Evolutionary conservation across 2,888 invertebrate species (phyloP).

Genomic region (Ethmia dodecea): DNA sequence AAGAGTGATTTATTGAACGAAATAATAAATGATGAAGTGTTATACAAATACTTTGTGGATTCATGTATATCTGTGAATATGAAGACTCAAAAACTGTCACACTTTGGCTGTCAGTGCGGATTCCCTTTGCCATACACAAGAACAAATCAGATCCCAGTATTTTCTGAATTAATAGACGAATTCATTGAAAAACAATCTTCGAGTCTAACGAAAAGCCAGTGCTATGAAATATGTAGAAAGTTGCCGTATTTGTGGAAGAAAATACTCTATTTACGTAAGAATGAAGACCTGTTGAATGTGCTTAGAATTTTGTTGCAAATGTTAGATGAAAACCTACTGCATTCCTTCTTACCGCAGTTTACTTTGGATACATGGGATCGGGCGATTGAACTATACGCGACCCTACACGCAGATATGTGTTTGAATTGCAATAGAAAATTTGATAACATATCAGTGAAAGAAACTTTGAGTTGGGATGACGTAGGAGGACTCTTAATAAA

Average conservation of each 20-base stretch:
- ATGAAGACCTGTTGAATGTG: slow-evolving; percentile 68
- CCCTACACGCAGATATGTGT: slow-evolving; percentile 76
- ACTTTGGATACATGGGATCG: slow-evolving; percentile 79
- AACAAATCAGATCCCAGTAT: slow-evolving; percentile 59
- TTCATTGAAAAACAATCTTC: slow-evolving; percentile 73
- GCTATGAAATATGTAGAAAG: slow-evolving; percentile 71
- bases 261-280: slow-evolving; percentile 67
- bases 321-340: slow-evolving; percentile 74
- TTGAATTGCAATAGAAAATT: slow-evolving; percentile 78
- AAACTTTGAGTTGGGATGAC: slow-evolving; percentile 78
- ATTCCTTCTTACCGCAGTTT: slow-evolving; percentile 72
- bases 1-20: slow-evolving; percentile 40
- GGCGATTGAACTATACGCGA: slow-evolving; percentile 71
- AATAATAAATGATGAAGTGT: slow-evolving; percentile 53
- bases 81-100: slow-evolving; percentile 51
- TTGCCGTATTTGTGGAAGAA: slow-evolving; percentile 82
- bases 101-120: slow-evolving; percentile 76
- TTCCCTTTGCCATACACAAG: slow-evolving; percentile 75
- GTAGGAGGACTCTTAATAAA: slow-evolving; percentile 78
- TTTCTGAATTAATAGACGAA: slow-evolving; percentile 73
- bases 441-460: slow-evolving; percentile 55
- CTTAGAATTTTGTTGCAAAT: slow-evolving; percentile 79
- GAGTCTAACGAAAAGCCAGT: slow-evolving; percentile 55
- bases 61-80: slow-evolving; percentile 77
- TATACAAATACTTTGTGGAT: slow-evolving; percentile 73